Conservation (phyloP, 2,888 invertebrate species). For the Diogma glabrata region DNA sequence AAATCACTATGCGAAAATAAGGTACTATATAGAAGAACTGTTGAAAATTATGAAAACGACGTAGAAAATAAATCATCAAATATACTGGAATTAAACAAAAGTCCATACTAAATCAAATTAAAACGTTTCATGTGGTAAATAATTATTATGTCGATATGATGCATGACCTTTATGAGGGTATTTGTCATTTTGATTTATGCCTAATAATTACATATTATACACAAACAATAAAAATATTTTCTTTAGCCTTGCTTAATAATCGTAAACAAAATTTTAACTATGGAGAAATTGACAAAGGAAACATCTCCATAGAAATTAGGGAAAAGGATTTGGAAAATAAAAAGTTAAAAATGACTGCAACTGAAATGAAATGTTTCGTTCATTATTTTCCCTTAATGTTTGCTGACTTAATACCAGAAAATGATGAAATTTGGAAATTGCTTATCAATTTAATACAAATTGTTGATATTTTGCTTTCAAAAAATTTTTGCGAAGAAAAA, state of each 20-base stretch:
- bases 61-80: constrained; percentile 15
- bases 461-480: neutral
- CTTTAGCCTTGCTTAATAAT: constrained; percentile 17
- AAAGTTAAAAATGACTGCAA: constrained; percentile 17
- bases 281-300: constrained; percentile 13
- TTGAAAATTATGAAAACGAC: constrained; percentile 16
- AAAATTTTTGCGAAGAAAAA: neutral
- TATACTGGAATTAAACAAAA: constrained; percentile 17
- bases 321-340: constrained; percentile 14
- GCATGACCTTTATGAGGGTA: constrained; percentile 22
- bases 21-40: constrained; percentile 14
- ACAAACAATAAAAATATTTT: constrained; percentile 17
- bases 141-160: constrained; percentile 20
- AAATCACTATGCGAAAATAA: too few species aligned
- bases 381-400: constrained; percentile 11
- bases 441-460: neutral
- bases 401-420: neutral
- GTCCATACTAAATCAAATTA: constrained; percentile 16
- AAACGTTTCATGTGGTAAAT: constrained; percentile 18
- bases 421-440: neutral
- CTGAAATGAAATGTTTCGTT: constrained; percentile 13
- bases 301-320: constrained; percentile 16
- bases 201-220: constrained; percentile 16
- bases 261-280: constrained; percentile 19
- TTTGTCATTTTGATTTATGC: constrained; percentile 20